Base-by-base conservation (phyloP, 2,888 invertebrate species). In the Eristalinus aeneus region DNA sequence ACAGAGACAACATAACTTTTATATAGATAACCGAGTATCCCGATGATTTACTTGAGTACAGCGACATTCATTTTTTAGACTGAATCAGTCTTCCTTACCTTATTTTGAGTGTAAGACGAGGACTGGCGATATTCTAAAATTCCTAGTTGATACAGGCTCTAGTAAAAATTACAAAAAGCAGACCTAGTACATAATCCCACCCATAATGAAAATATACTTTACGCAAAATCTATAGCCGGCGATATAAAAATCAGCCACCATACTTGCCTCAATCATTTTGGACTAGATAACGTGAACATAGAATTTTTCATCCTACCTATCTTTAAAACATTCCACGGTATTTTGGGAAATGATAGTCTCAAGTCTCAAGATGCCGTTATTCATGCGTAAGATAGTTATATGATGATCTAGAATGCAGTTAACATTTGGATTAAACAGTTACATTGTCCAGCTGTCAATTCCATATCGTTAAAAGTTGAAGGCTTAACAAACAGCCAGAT, bases 271-370 rank as follows among this genome's bases (percentile, higher is more conserved):
- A 72, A 81, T 69, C 65, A 78, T 20, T 88, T 85, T 23, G 72
- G 78, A 16, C 46, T 56, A 54, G 39, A 64, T 11, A 36, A 58
- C 22, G 53, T 58, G 58, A 74, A 71, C 16, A 22, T 81, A 20
- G n/a, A 84, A 78, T 81, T 88, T n/a, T 84, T 69, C 31, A 69
- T 84, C 20, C 22, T 84, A 23, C 80, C 80, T 3, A 81, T 60
- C 9, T 32, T 88, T 12, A 81, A 68, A 12, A 46, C 77, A 22
- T 88, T 88, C 11, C 54, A 88, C 53, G 84, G 78, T 2, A 78
- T 81, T 22, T 20, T 77, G 20, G 83, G 77, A n/a, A 77, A 82
- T 32, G 76, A 77, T n/a, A 77, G 65, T 22, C 12, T 77, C 10
- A 72, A 61, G 53, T n/a, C 68, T 16, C 32, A 75, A 68, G 23